Base-by-base conservation (phyloP, 2,888 invertebrate genomes). In the Limnephilus lunatus region DNA sequence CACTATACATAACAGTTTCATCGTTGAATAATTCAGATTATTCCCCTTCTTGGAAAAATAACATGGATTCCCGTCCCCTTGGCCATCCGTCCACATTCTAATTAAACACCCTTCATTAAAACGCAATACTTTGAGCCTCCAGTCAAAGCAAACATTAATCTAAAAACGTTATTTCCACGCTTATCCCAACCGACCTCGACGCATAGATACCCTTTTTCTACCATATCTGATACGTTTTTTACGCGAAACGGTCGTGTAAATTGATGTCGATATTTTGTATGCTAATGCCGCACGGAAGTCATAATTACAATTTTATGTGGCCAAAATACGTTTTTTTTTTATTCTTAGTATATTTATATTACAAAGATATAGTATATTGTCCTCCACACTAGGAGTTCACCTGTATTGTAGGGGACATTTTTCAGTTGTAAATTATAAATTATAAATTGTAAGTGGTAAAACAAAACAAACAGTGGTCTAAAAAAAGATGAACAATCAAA, bases 261-360 rank as follows among this genome's bases (percentile, higher is more conserved):
- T 81, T 90, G 86, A 90, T 83, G 90, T 93, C 93, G 93, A 93
- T 92, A 93, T 93, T 93, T 91, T 89, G 93, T 93, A 93, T 93
- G 93, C 93, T 92, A 93, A 93, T 93, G 82, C 93, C 91, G 25
- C 68, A n/a, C 68, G 2, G 5, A 25, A 9, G n/a, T 68, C 68
- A 1, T 7, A 9, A 25, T 68, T n/a, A 9, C n/a, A 9, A 68
- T 0, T 25, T n/a, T 25, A 68, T 0, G n/a, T n/a, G 68, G n/a
- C 25, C n/a, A 68, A 68, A 68, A n/a, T 68, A 68, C n/a, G 1
- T n/a, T n/a, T n/a, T n/a, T n/a, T n/a, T n/a, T n/a, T n/a, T n/a
- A n/a, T n/a, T n/a, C n/a, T n/a, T n/a, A n/a, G n/a, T n/a, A n/a
- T n/a, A n/a, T n/a, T n/a, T n/a, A n/a, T n/a, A n/a, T n/a, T n/a